These are phyloP conservation scores for Calyptomena viridis DNA, from an alignment of 2,113 vertebrate genomes.

Conservation along the genomic window DNA sequence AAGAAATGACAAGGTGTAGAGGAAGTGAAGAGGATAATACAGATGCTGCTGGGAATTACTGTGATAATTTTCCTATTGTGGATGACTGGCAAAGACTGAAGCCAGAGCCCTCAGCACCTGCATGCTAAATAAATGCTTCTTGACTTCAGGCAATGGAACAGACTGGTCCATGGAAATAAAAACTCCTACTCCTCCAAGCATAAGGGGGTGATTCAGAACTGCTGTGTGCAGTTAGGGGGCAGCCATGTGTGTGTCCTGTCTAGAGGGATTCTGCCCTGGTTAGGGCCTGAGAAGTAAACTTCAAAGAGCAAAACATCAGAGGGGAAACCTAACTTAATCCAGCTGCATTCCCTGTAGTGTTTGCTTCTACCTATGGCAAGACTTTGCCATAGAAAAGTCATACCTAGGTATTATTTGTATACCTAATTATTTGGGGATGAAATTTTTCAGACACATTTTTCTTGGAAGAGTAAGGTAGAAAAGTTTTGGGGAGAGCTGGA, in stretches of 20 bases:
- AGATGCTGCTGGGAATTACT: not conserved
- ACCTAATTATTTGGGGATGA: not conserved
- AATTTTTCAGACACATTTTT: not conserved
- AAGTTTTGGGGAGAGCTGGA: not conserved
- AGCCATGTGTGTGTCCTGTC: not conserved
- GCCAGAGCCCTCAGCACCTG: not conserved
- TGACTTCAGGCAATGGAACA: not conserved
- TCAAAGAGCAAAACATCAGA: not conserved
- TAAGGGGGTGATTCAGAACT: rapidly evolving
- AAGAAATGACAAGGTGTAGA: not conserved
- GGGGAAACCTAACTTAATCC: not conserved
- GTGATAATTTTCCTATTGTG: not conserved
- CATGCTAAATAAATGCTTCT: not conserved
- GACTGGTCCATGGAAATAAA: not conserved
- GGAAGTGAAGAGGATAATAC: conserved; percentile 13
- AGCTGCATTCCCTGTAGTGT: not conserved
- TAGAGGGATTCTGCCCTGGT: not conserved
- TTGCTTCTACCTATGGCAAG: not conserved
- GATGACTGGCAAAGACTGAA: not conserved
- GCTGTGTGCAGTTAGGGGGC: not conserved
- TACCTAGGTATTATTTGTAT: not conserved
- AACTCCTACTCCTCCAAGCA: not conserved
- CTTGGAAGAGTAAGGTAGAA: not conserved
- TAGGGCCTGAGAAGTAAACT: not conserved
- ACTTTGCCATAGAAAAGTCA: not conserved